Conservation (phyloP, 1,140 invertebrate genomes). For the Zaprionus nigranus region DNA sequence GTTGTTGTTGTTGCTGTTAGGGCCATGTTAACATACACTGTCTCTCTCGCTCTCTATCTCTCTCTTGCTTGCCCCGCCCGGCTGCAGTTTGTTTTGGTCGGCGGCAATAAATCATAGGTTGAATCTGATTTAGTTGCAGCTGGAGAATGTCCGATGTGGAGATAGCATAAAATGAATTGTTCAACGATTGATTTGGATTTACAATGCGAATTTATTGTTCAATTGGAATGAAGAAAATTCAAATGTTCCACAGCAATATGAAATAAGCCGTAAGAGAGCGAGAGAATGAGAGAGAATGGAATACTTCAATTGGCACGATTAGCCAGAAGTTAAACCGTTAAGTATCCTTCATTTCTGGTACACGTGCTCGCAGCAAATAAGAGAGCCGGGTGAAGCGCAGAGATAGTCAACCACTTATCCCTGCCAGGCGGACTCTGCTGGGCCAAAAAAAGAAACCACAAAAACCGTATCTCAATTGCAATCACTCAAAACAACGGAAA, state of each 20-base stretch:
- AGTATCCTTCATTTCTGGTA: constrained; percentile 30
- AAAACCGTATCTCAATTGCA: constrained; percentile 81
- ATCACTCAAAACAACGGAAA: constrained; percentile 83
- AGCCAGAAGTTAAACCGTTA: constrained; percentile 40
- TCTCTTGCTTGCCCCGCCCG: not conserved
- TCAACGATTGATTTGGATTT: constrained; percentile 67
- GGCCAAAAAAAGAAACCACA: constrained; percentile 70
- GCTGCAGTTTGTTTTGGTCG: constrained; percentile 60
- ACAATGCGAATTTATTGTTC: constrained; percentile 52
- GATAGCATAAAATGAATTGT: constrained; percentile 72
- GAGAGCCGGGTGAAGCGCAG: not conserved
- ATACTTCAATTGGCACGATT: not conserved
- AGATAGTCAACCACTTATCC: constrained; percentile 9
- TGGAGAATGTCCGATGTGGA: constrained; percentile 47
- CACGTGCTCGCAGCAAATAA: constrained; percentile 41
- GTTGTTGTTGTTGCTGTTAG: constrained; percentile 12
- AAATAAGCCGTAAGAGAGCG: not conserved
- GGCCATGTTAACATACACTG: constrained; percentile 31
- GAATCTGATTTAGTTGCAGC: constrained; percentile 29
- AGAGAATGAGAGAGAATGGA: too few relatives aligned
- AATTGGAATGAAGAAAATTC: constrained; percentile 50
- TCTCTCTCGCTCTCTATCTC: not conserved
- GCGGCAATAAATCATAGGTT: constrained; percentile 68
- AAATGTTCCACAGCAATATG: constrained; percentile 5
- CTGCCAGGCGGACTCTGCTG: constrained; percentile 4